Base-by-base conservation (phyloP, 2,797 vertebrate species). In the Molossus molossus region DNA sequence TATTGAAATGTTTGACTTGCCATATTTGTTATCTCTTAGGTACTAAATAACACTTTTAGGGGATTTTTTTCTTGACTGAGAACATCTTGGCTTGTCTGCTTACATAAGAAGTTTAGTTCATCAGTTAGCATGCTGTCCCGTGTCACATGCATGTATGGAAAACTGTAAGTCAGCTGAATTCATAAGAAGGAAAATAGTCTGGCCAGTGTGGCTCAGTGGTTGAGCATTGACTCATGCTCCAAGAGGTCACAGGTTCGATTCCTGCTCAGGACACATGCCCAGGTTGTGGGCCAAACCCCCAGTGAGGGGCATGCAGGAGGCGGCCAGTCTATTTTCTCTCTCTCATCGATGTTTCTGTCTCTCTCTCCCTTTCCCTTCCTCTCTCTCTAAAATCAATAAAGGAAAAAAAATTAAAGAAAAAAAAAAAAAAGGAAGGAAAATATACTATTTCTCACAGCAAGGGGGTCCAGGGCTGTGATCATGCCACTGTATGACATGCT, bases 1-100 rank as follows among this genome's bases (percentile, higher is more conserved):
- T 90, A 55, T n/a, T 27, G 25, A 60, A 1, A 9, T 91, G 2
- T 96, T 96, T 87, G 97, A 4, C 29, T 95, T 58, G 6, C 79
- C 20, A 0, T 8, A 0, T 87, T 95, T 87, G 12, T 48, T 83
- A 91, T 76, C 72, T 80, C 45, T 1, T 21, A 80, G 33, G 9
- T 23, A 12, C n/a, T 11, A 6, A 87, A 45, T 76, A 29, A 67
- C 20, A 70, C 11, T 55, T 64, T 3, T 3, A 53, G 50, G 45
- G 73, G 14, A 20, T 81, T 40, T 87, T 14, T 53, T 50, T 9
- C 45, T 82, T 88, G 20, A 40, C 25, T 21, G 75, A 55, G 57
- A 29, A 18, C 20, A 12, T 76, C 20, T 60, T 84, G 33, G 15
- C 45, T 75, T 87, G 57, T 85, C 53, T 23, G 73, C n/a, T 45